A percentile compares a stretch with the other conserved stretches of the same genome.
Conservation (phyloP, 1,140 invertebrate species). For the Drosophila varians region DNA sequence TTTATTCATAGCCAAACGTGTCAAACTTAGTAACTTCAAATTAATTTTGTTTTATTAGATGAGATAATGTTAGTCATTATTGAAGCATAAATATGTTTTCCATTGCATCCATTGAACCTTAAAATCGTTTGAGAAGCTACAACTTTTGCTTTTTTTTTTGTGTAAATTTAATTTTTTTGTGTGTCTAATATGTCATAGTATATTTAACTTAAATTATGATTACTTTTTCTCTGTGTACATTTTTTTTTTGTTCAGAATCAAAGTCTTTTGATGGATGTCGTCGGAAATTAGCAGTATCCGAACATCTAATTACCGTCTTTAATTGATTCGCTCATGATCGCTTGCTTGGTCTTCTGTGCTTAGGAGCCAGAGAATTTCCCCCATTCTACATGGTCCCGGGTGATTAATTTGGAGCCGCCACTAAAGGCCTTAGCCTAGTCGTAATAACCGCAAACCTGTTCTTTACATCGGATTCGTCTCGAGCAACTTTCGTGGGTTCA, state of each 20-base stretch:
- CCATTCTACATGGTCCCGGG: slow-evolving; percentile 30
- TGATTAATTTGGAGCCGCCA: slow-evolving; percentile 57
- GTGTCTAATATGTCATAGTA: no score
- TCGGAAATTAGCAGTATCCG: slow-evolving; percentile 32
- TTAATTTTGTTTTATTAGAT: no score
- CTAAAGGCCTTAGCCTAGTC: slow-evolving; percentile 34
- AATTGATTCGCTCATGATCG: slow-evolving; percentile 34
- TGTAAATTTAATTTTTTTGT: neutral
- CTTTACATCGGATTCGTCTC: slow-evolving; percentile 27
- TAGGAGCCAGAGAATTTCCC: slow-evolving; percentile 25
- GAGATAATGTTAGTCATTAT: no score
- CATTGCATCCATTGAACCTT: no score
- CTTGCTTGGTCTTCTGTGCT: slow-evolving; percentile 8
- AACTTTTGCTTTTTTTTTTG: neutral
- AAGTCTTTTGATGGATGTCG: slow-evolving; percentile 36
- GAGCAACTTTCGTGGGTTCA: slow-evolving; percentile 26
- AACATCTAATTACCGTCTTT: slow-evolving; percentile 59
- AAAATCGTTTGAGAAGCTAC: neutral
- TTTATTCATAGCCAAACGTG: no score
- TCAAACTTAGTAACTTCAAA: no score
- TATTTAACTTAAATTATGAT: neutral
- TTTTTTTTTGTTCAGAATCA: slow-evolving; percentile 17
- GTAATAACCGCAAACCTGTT: slow-evolving; percentile 50
- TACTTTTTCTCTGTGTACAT: slow-evolving; percentile 9
- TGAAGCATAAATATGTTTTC: no score